Evolutionary conservation across 2,113 vertebrate species (phyloP), one percentile per base, ranked within the genome.

Genomic region (Callospermophilus lateralis): DNA sequence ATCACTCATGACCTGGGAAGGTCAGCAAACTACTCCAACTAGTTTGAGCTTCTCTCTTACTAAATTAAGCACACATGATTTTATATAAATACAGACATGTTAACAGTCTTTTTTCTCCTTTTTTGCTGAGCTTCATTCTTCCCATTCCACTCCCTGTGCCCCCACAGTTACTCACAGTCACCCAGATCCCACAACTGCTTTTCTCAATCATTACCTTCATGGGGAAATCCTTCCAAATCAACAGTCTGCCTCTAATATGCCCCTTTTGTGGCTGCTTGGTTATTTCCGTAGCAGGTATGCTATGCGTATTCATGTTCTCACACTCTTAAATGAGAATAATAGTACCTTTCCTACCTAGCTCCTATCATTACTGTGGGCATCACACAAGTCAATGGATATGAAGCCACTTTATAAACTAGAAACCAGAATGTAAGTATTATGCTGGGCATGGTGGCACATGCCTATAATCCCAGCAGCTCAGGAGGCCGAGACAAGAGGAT

Each of bases 361-460:
- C 12, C 32, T 26, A 5, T 2, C 24, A 15, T 79, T 61, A 79
- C 8, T 20, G 32, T n/a, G 4, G 78, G 39, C 34, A 39, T 67
- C 12, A 1, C 28, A 24, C n/a, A 84, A 76, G 34, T 65, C 42
- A 53, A 34, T 12, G 51, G n/a, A 68, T 20, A 17, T 5, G 15
- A 86, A 89, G 70, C 24, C 78, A 48, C 34, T 96, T 72, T 93
- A 80, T 77, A 90, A 93, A 67, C 45, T 39, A 73, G 51, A 91
- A 89, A 73, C 3, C 6, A 42, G 15, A 77, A 30, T 17, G 45
- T 45, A 45, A 45, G 45, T 45, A 45, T 45, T 45, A 45, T 45
- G 45, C 45, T 45, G 45, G 45, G 45, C 45, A 45, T 45, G 45
- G 45, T 45, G 6, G 45, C 45, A 45, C 45, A 45, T 45, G 8